These are phyloP conservation scores for Pachliopta kotzebuea DNA, from an alignment of 2,888 invertebrate genomes.

Conservation along the genomic window DNA sequence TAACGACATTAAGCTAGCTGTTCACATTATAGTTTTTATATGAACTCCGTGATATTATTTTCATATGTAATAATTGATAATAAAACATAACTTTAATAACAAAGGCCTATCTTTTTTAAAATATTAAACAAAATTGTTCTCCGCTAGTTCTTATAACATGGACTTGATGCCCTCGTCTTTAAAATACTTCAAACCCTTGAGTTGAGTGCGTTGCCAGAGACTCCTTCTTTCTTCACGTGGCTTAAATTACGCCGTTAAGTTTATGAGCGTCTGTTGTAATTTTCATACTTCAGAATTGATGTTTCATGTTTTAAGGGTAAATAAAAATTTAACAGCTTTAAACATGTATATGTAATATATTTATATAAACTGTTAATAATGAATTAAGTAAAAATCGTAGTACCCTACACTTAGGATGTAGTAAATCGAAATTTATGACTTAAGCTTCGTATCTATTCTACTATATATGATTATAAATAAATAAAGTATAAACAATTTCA, in stretches of 20 bases:
- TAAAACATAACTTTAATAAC: too few species aligned
- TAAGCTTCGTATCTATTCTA: too few species aligned
- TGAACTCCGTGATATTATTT: too few species aligned
- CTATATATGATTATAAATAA: too few species aligned
- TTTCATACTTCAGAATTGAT: slow-evolving; percentile 16
- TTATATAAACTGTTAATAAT: too few species aligned
- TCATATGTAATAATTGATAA: too few species aligned
- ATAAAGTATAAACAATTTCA: too few species aligned
- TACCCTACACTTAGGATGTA: too few species aligned
- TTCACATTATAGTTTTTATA: too few species aligned
- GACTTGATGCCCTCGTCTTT: slow-evolving; percentile 12
- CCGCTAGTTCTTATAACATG: slow-evolving; percentile 22
- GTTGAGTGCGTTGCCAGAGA: slow-evolving; percentile 29
- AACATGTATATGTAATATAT: not conserved
- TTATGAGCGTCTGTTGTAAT: slow-evolving; percentile 25
- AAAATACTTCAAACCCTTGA: slow-evolving; percentile 31
- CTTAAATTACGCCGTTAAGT: slow-evolving; percentile 28
- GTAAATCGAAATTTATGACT: too few species aligned
- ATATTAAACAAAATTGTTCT: not conserved
- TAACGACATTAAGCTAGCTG: too few species aligned
- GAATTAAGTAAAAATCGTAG: too few species aligned
- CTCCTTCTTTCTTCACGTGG: slow-evolving; percentile 30
- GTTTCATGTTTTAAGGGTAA: not conserved
- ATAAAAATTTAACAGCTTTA: not conserved
- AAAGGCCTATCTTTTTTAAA: not conserved